These are phyloP conservation scores for Emys orbicularis DNA, from an alignment of 2,797 vertebrate genomes.

Conservation along the genomic window DNA sequence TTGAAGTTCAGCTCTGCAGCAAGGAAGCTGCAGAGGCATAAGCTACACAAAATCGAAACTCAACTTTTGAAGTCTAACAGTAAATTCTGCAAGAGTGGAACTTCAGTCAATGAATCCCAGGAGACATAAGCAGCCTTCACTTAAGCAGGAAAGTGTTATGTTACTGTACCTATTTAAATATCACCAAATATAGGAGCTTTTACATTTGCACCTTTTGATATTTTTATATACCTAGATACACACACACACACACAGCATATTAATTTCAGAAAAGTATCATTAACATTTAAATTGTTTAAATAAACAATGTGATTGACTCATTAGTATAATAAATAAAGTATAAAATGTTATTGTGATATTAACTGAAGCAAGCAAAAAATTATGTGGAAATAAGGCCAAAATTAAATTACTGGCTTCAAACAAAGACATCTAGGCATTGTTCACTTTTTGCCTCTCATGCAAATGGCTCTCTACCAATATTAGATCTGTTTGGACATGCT, in stretches of 20 bases:
- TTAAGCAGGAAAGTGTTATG: neutral
- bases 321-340: neutral
- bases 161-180: neutral
- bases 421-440: neutral
- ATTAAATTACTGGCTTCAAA: neutral
- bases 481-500: neutral
- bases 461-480: neutral
- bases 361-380: constrained; percentile 20
- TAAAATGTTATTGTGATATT: neutral
- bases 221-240: neutral
- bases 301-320: neutral
- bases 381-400: constrained; percentile 1
- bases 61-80: neutral
- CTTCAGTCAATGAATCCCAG: neutral
- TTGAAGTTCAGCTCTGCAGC: neutral
- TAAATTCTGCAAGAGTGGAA: neutral
- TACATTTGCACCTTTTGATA: constrained; percentile 11
- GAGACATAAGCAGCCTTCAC: neutral
- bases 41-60: neutral
- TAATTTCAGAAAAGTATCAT: neutral
- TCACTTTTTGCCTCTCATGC: neutral
- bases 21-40: neutral
- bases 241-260: neutral
- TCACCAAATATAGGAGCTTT: neutral
- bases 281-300: neutral